Evolutionary conservation across 2,113 vertebrate genomes (phyloP), one percentile per base, ranked within the genome.

Genomic region (Donacobius atricapilla): DNA sequence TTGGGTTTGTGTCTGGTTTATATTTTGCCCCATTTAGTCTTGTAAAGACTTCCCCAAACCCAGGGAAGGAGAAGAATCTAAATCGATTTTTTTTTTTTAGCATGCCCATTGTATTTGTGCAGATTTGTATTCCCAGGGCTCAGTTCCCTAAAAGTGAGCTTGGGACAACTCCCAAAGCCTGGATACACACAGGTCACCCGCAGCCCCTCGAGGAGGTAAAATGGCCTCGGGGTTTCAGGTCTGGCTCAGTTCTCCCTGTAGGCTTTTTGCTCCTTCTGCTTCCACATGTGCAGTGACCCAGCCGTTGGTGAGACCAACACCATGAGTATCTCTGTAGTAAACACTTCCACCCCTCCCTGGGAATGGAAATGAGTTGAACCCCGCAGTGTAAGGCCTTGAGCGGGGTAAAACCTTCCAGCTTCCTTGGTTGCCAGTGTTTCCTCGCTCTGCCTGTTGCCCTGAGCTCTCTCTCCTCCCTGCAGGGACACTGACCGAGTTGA

Each of bases 381-480:
- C 4, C 10, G 7, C 13, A 5, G 28, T 15, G 10, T 13, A 14
- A 28, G 64, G 42, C 60, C 69, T 25, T 7, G 68, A 81, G 83
- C n/a, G 18, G 57, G 51, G 39, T 19, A 4, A 28, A 53, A 48
- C 27, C 27, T 39, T 3, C 28, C 54, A 45, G 23, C 81, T 64
- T 42, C 56, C 57, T 44, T 65, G 70, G 7, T 30, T 64, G 54
- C 80, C 70, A 3, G 4, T 5, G 2, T 87, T 71, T 28, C 45
- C 76, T 83, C 15, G 96, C 81, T 91, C 81, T 91, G 91, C 95
- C 93, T 77, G 81, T 97, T 90, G 95, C 97, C 97, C 97, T 98
- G 97, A 98, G 98, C 98, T 98, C 96, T 99, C 97, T 98, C 98
- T 98, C 98, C 98, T 99, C 98, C 98, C 98, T 98, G 98, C 99